phyloP scores from a whole-genome alignment of 2,888 invertebrate genomes.

The Hetaerina titia region DNA sequence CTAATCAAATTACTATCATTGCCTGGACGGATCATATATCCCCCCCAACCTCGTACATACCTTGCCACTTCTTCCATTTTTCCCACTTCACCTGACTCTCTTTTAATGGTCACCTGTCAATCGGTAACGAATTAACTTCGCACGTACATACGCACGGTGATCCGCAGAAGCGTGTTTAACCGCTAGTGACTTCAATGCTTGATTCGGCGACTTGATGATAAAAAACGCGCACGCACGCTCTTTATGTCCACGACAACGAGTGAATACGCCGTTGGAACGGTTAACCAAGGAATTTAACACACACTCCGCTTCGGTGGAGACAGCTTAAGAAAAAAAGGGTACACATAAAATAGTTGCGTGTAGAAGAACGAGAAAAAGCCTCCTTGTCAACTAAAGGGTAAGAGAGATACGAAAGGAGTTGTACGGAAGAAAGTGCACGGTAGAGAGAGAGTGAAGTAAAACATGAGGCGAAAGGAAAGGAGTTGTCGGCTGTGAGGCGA shows the following conservation, averaged over 20 bases:
- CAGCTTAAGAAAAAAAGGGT: background rate
- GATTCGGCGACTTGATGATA: background rate
- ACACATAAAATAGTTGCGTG: background rate
- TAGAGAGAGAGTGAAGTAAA: slow-evolving; percentile 50
- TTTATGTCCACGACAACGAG: background rate
- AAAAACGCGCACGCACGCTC: background rate
- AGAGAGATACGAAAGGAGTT: slow-evolving; percentile 55
- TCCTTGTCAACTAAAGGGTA: background rate
- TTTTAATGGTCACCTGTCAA: background rate
- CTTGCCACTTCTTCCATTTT: too few species aligned
- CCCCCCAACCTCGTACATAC: too few species aligned
- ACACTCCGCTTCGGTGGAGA: background rate
- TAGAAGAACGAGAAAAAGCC: background rate
- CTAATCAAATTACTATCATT: too few species aligned
- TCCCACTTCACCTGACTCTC: too few species aligned
- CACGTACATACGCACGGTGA: background rate
- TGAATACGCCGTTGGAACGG: slow-evolving; percentile 71
- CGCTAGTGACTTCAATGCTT: background rate
- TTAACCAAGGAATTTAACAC: slow-evolving; percentile 68
- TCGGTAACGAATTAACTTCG: background rate
- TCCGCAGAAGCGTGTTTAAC: background rate
- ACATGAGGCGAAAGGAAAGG: slow-evolving; percentile 29
- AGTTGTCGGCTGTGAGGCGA: background rate
- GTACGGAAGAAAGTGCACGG: slow-evolving; percentile 43
- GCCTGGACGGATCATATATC: too few species aligned